These are phyloP conservation scores for Cheilosia grossa DNA, from an alignment of 2,888 invertebrate species.

Conservation along the genomic window DNA sequence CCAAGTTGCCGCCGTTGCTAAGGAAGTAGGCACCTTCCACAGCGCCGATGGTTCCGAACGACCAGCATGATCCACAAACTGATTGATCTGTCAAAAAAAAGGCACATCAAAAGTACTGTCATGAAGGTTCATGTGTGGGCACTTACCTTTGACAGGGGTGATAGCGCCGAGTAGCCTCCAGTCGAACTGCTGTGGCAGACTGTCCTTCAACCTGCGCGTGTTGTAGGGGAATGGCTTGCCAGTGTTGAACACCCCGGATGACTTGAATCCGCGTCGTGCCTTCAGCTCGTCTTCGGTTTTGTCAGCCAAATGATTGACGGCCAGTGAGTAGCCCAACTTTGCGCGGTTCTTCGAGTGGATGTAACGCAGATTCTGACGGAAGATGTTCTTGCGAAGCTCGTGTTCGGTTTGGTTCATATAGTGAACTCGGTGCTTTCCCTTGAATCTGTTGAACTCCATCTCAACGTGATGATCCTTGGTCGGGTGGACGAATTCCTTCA, in stretches of 20 bases:
- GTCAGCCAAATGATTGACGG: constrained; percentile 95
- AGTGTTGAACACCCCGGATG: constrained; percentile 87
- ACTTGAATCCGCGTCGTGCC: constrained; percentile 88
- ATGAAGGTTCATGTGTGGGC: no score
- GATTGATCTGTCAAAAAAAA: constrained; percentile 90
- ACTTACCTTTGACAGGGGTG: constrained; percentile 93
- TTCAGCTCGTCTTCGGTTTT: constrained; percentile 90
- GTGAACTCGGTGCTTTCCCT: constrained; percentile 87
- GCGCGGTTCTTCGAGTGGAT: constrained; percentile 93
- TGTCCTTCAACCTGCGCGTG: constrained; percentile 84
- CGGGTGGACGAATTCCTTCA: constrained; percentile 93
- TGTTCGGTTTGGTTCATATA: constrained; percentile 89
- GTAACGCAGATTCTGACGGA: constrained; percentile 93
- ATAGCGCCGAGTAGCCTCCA: constrained; percentile 97
- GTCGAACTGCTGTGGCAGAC: constrained; percentile 91
- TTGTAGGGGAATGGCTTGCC: constrained; percentile 92
- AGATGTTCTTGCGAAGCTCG: constrained; percentile 88
- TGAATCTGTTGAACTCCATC: constrained; percentile 89
- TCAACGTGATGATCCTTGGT: constrained; percentile 90
- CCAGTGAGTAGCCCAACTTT: constrained; percentile 88
- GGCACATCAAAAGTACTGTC: not conserved
- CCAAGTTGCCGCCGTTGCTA: constrained; percentile 90
- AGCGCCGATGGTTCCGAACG: constrained; percentile 96
- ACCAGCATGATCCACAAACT: constrained; percentile 98
- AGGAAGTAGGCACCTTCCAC: constrained; percentile 96